Evolutionary conservation across 2,888 invertebrate species (phyloP), one percentile per base, ranked within the genome.

Genomic region (Hemistola chrysoprasaria): DNA sequence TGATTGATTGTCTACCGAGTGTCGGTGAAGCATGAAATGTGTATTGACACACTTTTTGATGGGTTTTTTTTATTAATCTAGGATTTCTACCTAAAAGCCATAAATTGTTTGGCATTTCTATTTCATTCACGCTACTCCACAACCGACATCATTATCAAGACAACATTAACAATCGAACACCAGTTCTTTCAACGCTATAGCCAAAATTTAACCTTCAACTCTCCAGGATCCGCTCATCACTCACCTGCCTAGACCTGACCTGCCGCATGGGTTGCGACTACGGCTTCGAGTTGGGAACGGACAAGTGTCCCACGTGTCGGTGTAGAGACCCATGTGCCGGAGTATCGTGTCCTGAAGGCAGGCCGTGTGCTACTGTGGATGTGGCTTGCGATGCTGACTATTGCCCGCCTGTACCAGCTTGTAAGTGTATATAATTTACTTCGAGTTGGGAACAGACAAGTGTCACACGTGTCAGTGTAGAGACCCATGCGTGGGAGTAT

Each of bases 211-310:
- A 16, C 16, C 16, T 8, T 34, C 22, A 2, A 11, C 5, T 11
- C 27, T 31, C 10, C 54, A 90, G 90, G 51, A 73, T 94, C 21
- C 90, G 93, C n/a, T 80, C 90, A 16, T 83, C 91, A 1, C 84
- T 92, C 6, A 91, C 92, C 4, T 95, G 95, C 57, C 73, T 94
- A 8, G 94, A 94, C 56, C 72, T 95, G 44, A 94, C 94, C 0
- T 96, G 96, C 64, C 91, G 95, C 40, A 92, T 96, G 90, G 94
- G 95, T 6, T 96, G 96, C 62, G 95, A 95, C 64, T 96, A 95
- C 65, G 96, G 96, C 0, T 95, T 94, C 65, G 92, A 93, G 33
- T 73, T 95, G 28, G 93, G 94, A 34, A 84, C 91, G 0, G 92
- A 90, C 0, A 92, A 94, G 8, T 96, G 96, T 64, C 95, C 96